These are phyloP conservation scores for Leptinotarsa defecta DNA, from an alignment of 1,140 invertebrate genomes.

Conservation along the genomic window DNA sequence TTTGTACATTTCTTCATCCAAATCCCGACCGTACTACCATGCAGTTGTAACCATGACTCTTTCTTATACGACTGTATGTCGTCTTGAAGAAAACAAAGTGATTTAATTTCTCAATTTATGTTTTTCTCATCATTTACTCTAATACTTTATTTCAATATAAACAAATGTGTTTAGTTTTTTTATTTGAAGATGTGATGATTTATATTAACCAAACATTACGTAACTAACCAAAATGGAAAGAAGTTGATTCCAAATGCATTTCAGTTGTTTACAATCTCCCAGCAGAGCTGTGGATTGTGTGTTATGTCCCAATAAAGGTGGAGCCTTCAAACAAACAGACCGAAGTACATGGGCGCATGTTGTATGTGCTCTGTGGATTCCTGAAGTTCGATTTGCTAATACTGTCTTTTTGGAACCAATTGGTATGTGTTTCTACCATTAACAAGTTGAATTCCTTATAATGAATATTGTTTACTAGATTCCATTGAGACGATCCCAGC, in stretches of 20 bases:
- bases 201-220: too few species aligned
- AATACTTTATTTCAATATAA: too few species aligned
- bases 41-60: too few species aligned
- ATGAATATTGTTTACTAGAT: conserved; percentile 59
- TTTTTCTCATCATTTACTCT: too few species aligned
- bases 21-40: too few species aligned
- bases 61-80: too few species aligned
- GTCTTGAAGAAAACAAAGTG: too few species aligned
- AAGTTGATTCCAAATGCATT: conserved; percentile 12
- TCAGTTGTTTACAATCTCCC: conserved; percentile 88
- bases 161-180: too few species aligned
- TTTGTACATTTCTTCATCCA: too few species aligned
- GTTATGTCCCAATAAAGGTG: conserved; percentile 96
- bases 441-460: neutral
- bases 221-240: too few species aligned
- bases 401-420: conserved; percentile 97
- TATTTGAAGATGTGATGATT: too few species aligned
- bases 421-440: conserved; percentile 46
- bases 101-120: too few species aligned
- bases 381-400: conserved; percentile 97
- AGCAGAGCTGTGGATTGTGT: conserved; percentile 95
- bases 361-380: conserved; percentile 98
- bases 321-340: conserved; percentile 98
- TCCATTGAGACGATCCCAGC: conserved; percentile 94
- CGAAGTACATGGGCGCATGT: conserved; percentile 97